Evolutionary conservation across 2,888 invertebrate genomes (phyloP), one percentile per base, ranked within the genome.

Genomic region (Dasysyrphus albostriatus): DNA sequence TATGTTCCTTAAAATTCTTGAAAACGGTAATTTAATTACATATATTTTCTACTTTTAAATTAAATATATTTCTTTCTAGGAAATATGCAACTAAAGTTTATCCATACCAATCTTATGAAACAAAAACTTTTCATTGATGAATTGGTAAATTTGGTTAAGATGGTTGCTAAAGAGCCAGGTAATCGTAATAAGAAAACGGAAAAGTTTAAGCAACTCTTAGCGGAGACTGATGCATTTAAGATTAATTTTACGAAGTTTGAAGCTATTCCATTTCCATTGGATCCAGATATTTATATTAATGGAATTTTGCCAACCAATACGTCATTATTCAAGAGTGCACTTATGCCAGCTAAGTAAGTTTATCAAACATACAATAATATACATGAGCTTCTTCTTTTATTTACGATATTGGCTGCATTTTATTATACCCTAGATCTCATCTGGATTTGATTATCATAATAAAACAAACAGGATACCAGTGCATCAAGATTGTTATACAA

Each of bases 91-190:
- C 95, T 96, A 93, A 96, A 97, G 89, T 95, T 95, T 88, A 95
- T 96, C 54, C 94, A 96, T 37, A 94, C 95, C 0, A 96, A 96
- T 91, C 94, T 99, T 32, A 95, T 95, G 0, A 94, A 97, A 14
- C 98, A 99, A 90, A 97, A 98, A 90, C 95, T 95, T 63, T 98
- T 99, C 92, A 96, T 99, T 70, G 97, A 98, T 91, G 97, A 97
- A 90, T 93, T 99, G 16, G 98, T 98, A 0, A 95, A 95, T 89
- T 93, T 99, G 24, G 97, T 99, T 29, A 98, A 98, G 90, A 94
- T 95, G 0, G 98, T 99, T 10, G 96, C 97, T 0, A 94, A 98
- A 65, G 99, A 99, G 92, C 97, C 97, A 90, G 98, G 98, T 1
- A 98, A 97, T 92, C 94, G 99, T 5, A 96, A 96, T 91, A 97